Percentiles rank a stretch among this genome's conserved stretches.
Evolutionary conservation across 1,140 invertebrate species (phyloP).

Genomic region (Bombus balteatus): DNA sequence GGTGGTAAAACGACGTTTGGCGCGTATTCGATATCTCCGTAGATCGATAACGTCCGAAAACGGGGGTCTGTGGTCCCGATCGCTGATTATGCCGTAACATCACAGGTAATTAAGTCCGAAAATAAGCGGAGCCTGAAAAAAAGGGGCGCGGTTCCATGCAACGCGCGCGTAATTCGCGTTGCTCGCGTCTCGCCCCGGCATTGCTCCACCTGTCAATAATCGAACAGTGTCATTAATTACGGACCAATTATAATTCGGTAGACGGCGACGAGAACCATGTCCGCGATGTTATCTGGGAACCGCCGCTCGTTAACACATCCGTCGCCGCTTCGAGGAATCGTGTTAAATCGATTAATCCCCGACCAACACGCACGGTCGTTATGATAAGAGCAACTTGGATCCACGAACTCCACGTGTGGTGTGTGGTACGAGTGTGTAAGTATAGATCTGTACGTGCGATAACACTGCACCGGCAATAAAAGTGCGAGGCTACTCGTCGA

Average conservation of each 20-base stretch:
- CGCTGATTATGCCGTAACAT: constrained; percentile 68
- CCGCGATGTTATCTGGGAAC: constrained; percentile 58
- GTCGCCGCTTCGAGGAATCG: constrained; percentile 50
- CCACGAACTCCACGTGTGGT: not conserved
- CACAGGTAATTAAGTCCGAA: constrained; percentile 69
- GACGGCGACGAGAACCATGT: constrained; percentile 60
- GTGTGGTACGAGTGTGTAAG: not conserved
- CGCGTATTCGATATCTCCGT: constrained; percentile 45
- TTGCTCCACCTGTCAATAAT: constrained; percentile 70
- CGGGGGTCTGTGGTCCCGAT: constrained; percentile 8
- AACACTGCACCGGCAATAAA: constrained; percentile 18
- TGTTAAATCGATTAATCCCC: constrained; percentile 66
- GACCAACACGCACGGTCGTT: constrained; percentile 49
- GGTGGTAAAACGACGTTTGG: not conserved
- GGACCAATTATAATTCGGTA: constrained; percentile 74
- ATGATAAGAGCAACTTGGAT: constrained; percentile 34
- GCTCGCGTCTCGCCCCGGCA: not conserved
- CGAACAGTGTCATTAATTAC: constrained; percentile 76
- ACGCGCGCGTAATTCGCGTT: constrained; percentile 55
- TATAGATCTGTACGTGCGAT: constrained; percentile 39
- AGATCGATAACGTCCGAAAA: constrained; percentile 34
- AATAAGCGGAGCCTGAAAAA: constrained; percentile 63
- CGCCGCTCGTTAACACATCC: constrained; percentile 63
- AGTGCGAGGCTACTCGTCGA: not conserved
- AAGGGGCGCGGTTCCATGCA: constrained; percentile 46